Evolutionary conservation across 2,888 invertebrate genomes (phyloP), one percentile per base, ranked within the genome.

Genomic region (Dicyrtoma fusca): DNA sequence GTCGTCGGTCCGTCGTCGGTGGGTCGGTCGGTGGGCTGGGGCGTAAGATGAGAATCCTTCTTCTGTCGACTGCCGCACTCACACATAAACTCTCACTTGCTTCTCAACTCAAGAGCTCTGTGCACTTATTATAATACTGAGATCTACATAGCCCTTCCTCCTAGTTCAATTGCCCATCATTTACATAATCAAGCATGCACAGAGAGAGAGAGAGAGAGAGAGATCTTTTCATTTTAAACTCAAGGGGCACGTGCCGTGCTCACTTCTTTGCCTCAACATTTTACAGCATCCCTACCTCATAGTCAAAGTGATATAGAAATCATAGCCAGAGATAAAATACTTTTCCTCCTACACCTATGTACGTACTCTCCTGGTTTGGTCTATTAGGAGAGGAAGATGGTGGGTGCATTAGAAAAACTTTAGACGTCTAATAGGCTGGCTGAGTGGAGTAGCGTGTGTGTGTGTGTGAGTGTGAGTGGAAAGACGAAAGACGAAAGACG

Each of bases 161-260:
- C 34, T 53, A n/a, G 17, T 65, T 66, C 66, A 72, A 72, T 72
- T 71, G 59, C 66, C 72, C 66, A 72, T 72, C 72, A 72, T 72
- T 72, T 72, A 66, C 72, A 72, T 72, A 72, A 66, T 66, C 65
- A 72, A 72, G 72, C 59, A 72, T 51, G 51, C 61, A 68, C 21
- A 47, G 42, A 42, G 65, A 65, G 53, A 64, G 47, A 47, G 42
- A 42, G 65, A 65, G 53, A 64, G 64, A 34, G 55, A 61, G 59
- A 72, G 61, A 49, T 72, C 61, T 51, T 66, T 72, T 72, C 66
- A 66, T 66, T 72, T 42, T 45, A 45, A 51, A 34, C 55, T 64
- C 63, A 63, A 65, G 61, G 61, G 72, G 65, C 72, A 66, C 72
- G 72, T 72, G 72, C 72, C 72, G 21, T 59, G 51, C 61, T 61